Conservation (phyloP, 2,113 vertebrate species). For the Corvus moneduloides region DNA sequence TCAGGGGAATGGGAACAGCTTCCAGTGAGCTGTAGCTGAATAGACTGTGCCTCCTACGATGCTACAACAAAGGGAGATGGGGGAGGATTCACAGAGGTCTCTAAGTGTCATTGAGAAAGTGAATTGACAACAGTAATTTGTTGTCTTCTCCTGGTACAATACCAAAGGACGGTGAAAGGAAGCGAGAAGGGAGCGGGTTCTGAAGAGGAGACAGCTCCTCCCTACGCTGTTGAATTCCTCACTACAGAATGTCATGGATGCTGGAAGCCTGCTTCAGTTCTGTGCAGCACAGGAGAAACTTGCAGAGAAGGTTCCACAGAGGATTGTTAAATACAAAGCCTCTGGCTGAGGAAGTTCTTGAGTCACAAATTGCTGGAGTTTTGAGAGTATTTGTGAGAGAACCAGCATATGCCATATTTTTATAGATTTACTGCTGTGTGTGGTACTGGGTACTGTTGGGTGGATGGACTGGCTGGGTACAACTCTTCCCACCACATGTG, state of each 20-base stretch:
- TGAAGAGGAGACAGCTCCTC: neutral
- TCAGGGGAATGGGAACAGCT: neutral
- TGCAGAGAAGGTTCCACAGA: neutral
- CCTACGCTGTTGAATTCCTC: neutral
- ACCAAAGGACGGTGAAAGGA: neutral
- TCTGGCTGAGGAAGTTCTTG: neutral
- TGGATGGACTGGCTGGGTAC: neutral
- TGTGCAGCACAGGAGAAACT: neutral
- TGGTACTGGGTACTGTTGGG: neutral
- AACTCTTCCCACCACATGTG: neutral
- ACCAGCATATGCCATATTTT: rapidly evolving
- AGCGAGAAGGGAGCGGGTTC: rapidly evolving
- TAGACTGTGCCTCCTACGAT: neutral
- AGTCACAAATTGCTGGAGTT: neutral
- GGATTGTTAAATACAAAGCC: neutral
- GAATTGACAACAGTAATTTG: neutral
- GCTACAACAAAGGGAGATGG: neutral
- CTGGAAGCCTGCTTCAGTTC: neutral
- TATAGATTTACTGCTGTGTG: neutral
- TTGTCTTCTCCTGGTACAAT: neutral
- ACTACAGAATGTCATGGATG: neutral
- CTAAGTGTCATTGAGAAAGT: neutral
- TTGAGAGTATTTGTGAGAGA: neutral
- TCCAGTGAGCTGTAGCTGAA: neutral
- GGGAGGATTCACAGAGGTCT: neutral